Percentiles rank a stretch among this genome's conserved stretches.
These are phyloP conservation scores for Chitala chitala DNA, from an alignment of 2,113 vertebrate genomes.

Conservation along the genomic window DNA sequence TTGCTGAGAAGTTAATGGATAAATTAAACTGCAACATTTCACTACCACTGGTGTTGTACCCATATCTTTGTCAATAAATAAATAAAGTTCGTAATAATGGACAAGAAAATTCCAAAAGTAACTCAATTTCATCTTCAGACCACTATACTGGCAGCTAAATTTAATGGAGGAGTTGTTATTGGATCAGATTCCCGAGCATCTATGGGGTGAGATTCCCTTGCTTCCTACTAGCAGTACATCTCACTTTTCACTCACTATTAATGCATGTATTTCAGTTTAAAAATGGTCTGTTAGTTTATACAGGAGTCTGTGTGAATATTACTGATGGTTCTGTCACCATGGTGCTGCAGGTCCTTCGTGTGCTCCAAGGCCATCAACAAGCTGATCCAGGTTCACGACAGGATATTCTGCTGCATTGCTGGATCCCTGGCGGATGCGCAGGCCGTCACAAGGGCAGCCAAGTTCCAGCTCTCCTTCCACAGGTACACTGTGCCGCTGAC, in stretches of 20 bases:
- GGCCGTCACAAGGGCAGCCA: slow-evolving; percentile 53
- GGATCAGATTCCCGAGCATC: slow-evolving; percentile 81
- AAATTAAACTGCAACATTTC: too few relatives aligned
- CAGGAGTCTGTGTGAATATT: not conserved
- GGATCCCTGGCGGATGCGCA: slow-evolving; percentile 64
- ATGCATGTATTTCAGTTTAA: too few relatives aligned
- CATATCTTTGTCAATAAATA: not conserved
- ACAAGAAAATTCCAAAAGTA: not conserved
- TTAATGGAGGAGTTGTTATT: slow-evolving; percentile 75
- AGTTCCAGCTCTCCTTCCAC: slow-evolving; percentile 60
- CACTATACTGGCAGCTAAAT: slow-evolving; percentile 78
- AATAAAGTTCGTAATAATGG: not conserved
- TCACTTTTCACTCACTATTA: too few relatives aligned
- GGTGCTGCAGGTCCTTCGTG: slow-evolving; percentile 45
- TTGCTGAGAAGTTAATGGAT: too few relatives aligned
- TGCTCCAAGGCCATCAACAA: slow-evolving; percentile 64
- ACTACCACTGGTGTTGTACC: too few relatives aligned
- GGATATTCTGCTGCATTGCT: slow-evolving; percentile 63
- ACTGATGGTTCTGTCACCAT: not conserved
- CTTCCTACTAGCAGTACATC: too few relatives aligned
- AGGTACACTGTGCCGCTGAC: too few relatives aligned
- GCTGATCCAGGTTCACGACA: slow-evolving; percentile 61
- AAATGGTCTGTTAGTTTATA: not conserved
- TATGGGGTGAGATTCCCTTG: slow-evolving; percentile 62
- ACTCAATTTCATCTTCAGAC: slow-evolving; percentile 56